These are phyloP conservation scores for Sinocyclocheilus grahami DNA, from an alignment of 2,113 vertebrate species.

Conservation along the genomic window DNA sequence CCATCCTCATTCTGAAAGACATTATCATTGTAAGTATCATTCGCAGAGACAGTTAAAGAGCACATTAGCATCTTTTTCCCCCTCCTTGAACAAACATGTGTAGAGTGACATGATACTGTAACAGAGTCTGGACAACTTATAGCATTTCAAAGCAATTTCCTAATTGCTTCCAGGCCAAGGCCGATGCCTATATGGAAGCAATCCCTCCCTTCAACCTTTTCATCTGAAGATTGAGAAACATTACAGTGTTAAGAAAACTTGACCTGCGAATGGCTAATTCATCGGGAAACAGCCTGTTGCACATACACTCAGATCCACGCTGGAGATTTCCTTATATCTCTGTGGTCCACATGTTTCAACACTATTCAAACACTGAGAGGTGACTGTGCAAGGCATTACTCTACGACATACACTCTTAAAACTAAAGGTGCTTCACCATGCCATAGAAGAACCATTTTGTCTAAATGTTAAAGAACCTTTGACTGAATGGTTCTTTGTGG, in stretches of 20 bases:
- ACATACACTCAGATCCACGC: slow-evolving; percentile 66
- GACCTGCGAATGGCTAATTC: slow-evolving; percentile 78
- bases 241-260: slow-evolving; percentile 89
- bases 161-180: slow-evolving; percentile 82
- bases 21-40: slow-evolving; percentile 73
- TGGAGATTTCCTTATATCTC: slow-evolving; percentile 63
- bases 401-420: slow-evolving; percentile 33
- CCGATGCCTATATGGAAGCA: slow-evolving; percentile 76
- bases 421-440: too few species aligned
- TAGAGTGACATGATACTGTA: slow-evolving; percentile 79
- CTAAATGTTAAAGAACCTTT: too few species aligned
- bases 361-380: slow-evolving; percentile 49
- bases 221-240: slow-evolving; percentile 78
- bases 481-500: too few species aligned
- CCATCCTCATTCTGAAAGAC: slow-evolving; percentile 42
- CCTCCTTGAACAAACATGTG: slow-evolving; percentile 73
- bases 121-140: slow-evolving; percentile 76
- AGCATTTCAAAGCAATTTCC: slow-evolving; percentile 80
- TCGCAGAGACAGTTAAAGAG: slow-evolving; percentile 69
- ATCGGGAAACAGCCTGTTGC: slow-evolving; percentile 70
- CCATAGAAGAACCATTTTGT: too few species aligned
- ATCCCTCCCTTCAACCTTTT: slow-evolving; percentile 73
- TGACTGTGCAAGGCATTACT: slow-evolving; percentile 58
- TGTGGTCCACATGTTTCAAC: slow-evolving; percentile 64
- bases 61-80: slow-evolving; percentile 72